Evolutionary conservation across 2,888 invertebrate species (phyloP), one percentile per base, ranked within the genome.

Genomic region (Sphaerophoria taeniata): DNA sequence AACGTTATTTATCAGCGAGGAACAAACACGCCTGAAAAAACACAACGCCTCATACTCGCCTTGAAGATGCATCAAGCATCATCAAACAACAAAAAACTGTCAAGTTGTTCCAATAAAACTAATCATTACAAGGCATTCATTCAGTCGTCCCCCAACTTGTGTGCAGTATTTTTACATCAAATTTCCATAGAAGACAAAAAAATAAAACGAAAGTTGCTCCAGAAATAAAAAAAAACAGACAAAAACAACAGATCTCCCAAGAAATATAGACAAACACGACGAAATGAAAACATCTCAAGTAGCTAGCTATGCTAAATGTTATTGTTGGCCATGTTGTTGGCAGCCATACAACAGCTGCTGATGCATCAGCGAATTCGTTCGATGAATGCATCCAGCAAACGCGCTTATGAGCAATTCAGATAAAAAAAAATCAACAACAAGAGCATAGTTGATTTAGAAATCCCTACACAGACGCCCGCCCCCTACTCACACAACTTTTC

Each of bases 51-150:
- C 45, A 45, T 56, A 58, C 36, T 14, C 24, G 39, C 39, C 16
- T 60, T 63, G 51, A 60, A 11, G 31, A 24, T 53, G 14, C 61
- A 53, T 49, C 34, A 49, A 36, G 47, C 34, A 65, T 65, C 65
- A 49, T 58, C 65, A 67, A 79, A 39, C 60, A 79, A 84, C 78
- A 39, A 9, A 24, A 73, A 74, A 78, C 81, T 85, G 85, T 85
- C 85, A 85, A 81, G 73, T 73, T 69, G 70, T 60, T 65, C 51
- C 73, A 81, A 81, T 85, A 77, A 65, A 81, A 69, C 85, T 77
- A 85, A 85, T 85, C 85, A 81, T 77, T 85, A 81, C 76, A 75
- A 76, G 84, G 67, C 39, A 69, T 69, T 71, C 83, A 78, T 70
- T 55, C 80, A 72, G 14, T 63, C 33, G 31, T 56, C 63, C 34